Evolutionary conservation across 1,140 invertebrate genomes (phyloP).

Genomic region (Drosophila orosa): DNA sequence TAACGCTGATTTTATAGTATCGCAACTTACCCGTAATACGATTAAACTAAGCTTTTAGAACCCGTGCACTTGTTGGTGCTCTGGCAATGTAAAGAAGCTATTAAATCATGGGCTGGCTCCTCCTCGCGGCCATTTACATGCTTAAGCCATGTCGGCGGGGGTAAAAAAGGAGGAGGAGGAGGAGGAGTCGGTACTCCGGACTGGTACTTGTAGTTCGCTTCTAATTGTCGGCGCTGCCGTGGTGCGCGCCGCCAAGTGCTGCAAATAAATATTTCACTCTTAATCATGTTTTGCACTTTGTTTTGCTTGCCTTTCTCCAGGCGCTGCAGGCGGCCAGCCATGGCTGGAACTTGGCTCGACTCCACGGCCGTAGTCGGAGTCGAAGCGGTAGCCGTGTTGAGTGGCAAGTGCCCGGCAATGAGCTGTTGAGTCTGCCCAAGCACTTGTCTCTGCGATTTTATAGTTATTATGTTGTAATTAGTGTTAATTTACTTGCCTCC

Average conservation of each 20-base stretch:
- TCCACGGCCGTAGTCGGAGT: slow-evolving; percentile 31
- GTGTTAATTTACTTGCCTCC: slow-evolving; percentile 69
- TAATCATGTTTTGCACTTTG: slow-evolving; percentile 77
- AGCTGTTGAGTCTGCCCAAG: slow-evolving; percentile 68
- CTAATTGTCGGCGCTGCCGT: slow-evolving; percentile 74
- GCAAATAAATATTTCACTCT: slow-evolving; percentile 82
- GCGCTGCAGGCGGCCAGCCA: slow-evolving; percentile 48
- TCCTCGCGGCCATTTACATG: slow-evolving; percentile 68
- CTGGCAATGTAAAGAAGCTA: slow-evolving; percentile 43
- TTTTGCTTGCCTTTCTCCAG: slow-evolving; percentile 58
- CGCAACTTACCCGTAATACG: slow-evolving; percentile 49
- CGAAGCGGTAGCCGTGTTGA: slow-evolving; percentile 36
- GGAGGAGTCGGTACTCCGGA: slow-evolving; percentile 1
- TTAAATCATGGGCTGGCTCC: slow-evolving; percentile 66
- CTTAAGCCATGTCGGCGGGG: slow-evolving; percentile 64
- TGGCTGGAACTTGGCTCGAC: slow-evolving; percentile 39
- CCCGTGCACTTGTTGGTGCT: slow-evolving; percentile 46
- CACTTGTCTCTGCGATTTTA: slow-evolving; percentile 74
- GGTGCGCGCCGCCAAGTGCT: slow-evolving; percentile 71
- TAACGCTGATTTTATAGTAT: slow-evolving; percentile 34
- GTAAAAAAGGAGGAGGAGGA: not conserved
- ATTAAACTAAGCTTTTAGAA: slow-evolving; percentile 57
- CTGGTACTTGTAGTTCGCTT: slow-evolving; percentile 54
- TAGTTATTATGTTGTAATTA: slow-evolving; percentile 79
- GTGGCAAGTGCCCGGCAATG: slow-evolving; percentile 68